These are phyloP conservation scores for Gobio gobio DNA, from an alignment of 2,113 vertebrate genomes.

Conservation along the genomic window DNA sequence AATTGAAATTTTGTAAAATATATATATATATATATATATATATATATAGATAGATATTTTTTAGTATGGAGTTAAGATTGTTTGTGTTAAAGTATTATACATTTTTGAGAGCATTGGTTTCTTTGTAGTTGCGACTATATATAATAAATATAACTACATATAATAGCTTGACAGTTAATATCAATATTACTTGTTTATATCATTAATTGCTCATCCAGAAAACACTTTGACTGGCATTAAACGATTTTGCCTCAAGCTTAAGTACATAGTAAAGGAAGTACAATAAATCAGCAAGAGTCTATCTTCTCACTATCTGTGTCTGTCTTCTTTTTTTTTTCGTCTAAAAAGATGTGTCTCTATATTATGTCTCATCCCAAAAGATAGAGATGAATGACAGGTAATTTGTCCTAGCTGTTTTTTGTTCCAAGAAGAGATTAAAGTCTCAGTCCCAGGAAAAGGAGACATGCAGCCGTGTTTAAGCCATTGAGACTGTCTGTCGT, in stretches of 20 bases:
- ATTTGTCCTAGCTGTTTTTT: background rate
- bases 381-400: background rate
- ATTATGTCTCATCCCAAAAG: conserved; percentile 21
- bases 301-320: background rate
- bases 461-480: background rate
- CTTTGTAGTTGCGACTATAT: background rate
- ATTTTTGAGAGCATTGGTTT: background rate
- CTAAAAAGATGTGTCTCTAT: conserved; percentile 12
- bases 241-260: conserved; percentile 30
- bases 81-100: background rate
- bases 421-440: background rate
- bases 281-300: background rate
- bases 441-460: background rate
- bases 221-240: background rate
- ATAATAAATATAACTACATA: too few relatives aligned
- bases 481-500: conserved; percentile 2
- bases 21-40: too few relatives aligned
- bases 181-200: background rate
- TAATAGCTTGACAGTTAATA: background rate
- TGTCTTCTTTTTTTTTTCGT: background rate
- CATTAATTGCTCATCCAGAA: background rate
- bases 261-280: background rate
- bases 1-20: background rate
- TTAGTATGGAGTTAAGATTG: background rate
- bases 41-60: background rate